phyloP scores from a whole-genome alignment of 1,140 invertebrate genomes.

The Papilio xuthus region DNA sequence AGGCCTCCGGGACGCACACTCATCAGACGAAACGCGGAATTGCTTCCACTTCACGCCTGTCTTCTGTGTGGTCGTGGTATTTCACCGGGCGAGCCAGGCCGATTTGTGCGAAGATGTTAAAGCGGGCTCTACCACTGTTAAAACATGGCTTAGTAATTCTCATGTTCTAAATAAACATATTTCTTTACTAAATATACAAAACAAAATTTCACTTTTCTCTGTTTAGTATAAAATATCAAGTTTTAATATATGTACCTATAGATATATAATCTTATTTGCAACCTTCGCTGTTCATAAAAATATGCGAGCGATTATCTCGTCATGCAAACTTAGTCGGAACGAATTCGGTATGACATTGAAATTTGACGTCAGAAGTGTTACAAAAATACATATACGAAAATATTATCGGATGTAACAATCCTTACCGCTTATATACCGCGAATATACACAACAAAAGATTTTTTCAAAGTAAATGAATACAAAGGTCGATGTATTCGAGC shows the following conservation, averaged over 20 bases:
- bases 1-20: too few species aligned
- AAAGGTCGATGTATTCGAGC: background rate
- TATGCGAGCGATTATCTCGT: background rate
- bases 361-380: slow-evolving; percentile 16
- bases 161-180: too few species aligned
- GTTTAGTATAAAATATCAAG: too few species aligned
- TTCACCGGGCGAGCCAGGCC: too few species aligned
- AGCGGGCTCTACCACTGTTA: too few species aligned
- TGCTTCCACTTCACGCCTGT: too few species aligned
- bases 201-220: too few species aligned
- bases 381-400: slow-evolving; percentile 10
- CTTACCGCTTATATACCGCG: background rate
- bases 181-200: too few species aligned
- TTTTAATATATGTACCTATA: background rate
- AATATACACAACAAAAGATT: background rate
- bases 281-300: slow-evolving; percentile 20
- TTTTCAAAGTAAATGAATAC: background rate
- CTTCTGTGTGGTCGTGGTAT: too few species aligned
- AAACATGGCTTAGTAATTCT: background rate
- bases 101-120: too few species aligned
- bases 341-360: slow-evolving; percentile 18
- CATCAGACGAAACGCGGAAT: too few species aligned
- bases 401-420: background rate
- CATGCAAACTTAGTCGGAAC: slow-evolving; percentile 10
- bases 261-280: background rate